These are phyloP conservation scores for Podarcis lilfordi DNA, from an alignment of 2,797 vertebrate species.

Conservation along the genomic window DNA sequence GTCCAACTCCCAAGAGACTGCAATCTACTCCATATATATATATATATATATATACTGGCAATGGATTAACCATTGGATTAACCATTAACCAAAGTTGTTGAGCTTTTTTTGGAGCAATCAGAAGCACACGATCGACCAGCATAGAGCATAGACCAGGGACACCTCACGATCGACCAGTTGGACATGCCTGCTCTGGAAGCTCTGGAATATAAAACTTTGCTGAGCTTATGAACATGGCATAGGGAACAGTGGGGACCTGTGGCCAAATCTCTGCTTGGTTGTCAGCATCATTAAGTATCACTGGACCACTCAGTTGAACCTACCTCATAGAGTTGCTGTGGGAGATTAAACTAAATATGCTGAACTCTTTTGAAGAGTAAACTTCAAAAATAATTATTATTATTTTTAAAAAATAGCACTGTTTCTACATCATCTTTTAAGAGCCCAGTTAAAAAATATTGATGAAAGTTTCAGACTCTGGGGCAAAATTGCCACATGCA, in stretches of 20 bases:
- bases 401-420: neutral
- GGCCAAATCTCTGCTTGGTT: neutral
- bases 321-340: neutral
- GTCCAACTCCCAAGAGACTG: too few species aligned
- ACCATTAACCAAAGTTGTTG: too few species aligned
- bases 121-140: too few species aligned
- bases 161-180: too few species aligned
- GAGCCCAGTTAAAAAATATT: neutral
- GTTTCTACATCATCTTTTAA: neutral
- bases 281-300: neutral
- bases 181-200: neutral
- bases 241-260: neutral
- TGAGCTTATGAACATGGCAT: neutral
- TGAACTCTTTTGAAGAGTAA: neutral
- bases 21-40: too few species aligned
- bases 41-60: too few species aligned
- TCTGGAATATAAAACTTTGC: neutral
- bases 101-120: too few species aligned
- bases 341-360: neutral
- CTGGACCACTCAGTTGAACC: neutral
- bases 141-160: too few species aligned
- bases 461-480: neutral
- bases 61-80: too few species aligned
- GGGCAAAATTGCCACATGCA: neutral
- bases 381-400: neutral